These are phyloP conservation scores for Bombus consobrinus DNA, from an alignment of 1,140 invertebrate genomes.

Conservation along the genomic window DNA sequence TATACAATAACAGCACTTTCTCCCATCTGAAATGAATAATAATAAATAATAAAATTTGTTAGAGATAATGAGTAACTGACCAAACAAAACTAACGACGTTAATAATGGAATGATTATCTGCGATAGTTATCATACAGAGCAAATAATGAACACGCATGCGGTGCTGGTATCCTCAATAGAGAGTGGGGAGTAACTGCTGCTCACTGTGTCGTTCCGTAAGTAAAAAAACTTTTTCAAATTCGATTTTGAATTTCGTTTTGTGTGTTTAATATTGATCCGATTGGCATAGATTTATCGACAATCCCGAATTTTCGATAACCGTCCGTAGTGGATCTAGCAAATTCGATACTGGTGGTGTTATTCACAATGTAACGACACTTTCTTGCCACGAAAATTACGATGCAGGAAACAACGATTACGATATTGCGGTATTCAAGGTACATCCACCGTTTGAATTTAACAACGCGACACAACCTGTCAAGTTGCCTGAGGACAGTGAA, in stretches of 20 bases:
- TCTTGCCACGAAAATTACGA: constrained; percentile 78
- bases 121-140: constrained; percentile 74
- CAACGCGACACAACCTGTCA: constrained; percentile 49
- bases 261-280: neutral
- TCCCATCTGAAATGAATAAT: no score
- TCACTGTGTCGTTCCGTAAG: constrained; percentile 79
- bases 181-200: constrained; percentile 82
- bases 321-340: constrained; percentile 72
- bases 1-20: no score
- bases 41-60: no score
- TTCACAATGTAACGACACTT: constrained; percentile 71
- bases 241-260: neutral
- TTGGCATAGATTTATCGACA: neutral
- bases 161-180: constrained; percentile 80
- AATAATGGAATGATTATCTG: constrained; percentile 23
- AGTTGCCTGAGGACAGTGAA: constrained; percentile 24
- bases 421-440: constrained; percentile 82
- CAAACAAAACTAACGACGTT: neutral
- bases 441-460: constrained; percentile 53
- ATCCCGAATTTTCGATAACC: constrained; percentile 18
- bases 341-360: constrained; percentile 67
- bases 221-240: neutral
- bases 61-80: no score
- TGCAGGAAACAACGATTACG: constrained; percentile 79
- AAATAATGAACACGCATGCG: constrained; percentile 76